Evolutionary conservation across 2,113 vertebrate species (phyloP).

Genomic region (Myotis lucifugus): DNA sequence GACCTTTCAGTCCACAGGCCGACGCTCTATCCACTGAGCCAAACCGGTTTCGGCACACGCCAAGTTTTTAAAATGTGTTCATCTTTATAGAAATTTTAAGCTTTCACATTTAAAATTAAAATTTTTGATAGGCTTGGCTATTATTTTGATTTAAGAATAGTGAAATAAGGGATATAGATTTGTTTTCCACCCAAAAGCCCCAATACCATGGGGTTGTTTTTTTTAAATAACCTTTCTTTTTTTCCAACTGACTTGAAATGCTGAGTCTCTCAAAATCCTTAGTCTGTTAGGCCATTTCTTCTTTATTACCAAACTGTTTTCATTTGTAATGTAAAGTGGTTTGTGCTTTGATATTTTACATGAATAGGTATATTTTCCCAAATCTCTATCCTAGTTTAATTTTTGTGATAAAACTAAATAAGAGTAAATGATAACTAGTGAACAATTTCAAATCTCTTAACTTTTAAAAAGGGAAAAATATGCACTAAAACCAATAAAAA

Average conservation of each 20-base stretch:
- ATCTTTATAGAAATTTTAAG: background rate
- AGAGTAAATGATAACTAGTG: background rate
- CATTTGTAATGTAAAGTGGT: background rate
- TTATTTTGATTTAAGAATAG: background rate
- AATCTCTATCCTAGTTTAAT: background rate
- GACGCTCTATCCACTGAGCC: too few relatives aligned
- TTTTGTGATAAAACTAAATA: constrained; percentile 32
- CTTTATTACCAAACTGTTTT: background rate
- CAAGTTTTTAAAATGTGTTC: background rate
- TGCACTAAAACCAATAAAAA: background rate
- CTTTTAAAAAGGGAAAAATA: background rate
- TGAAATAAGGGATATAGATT: background rate
- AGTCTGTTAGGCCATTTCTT: background rate
- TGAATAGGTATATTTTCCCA: background rate
- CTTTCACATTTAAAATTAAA: background rate
- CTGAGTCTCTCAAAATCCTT: background rate
- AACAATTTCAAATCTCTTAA: constrained; percentile 17
- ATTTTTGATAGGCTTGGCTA: background rate
- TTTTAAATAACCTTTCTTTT: background rate
- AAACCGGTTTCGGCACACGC: too few relatives aligned
- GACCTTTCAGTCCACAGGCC: too few relatives aligned
- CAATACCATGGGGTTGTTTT: background rate
- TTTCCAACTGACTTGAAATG: background rate
- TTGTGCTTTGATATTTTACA: background rate
- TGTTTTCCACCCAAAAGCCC: background rate